Evolutionary conservation across 1,140 invertebrate species (phyloP).

Genomic region (Macrocentrus cingulum): DNA sequence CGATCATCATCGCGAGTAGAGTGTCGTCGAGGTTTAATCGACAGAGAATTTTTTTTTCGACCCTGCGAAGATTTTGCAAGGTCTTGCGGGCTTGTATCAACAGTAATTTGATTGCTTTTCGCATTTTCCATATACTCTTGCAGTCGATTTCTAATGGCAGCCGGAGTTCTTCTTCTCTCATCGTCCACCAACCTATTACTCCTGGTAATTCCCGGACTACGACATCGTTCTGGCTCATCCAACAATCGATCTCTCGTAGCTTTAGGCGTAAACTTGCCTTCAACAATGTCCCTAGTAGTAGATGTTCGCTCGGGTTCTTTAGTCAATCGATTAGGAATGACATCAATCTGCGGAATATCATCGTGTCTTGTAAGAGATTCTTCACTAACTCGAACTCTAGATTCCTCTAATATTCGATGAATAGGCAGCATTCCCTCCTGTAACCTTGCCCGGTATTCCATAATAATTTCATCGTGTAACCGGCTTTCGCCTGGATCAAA

Average conservation of each 20-base stretch:
- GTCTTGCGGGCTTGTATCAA: slow-evolving; percentile 12
- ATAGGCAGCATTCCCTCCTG: slow-evolving; percentile 51
- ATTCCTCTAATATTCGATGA: slow-evolving; percentile 50
- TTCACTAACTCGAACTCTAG: slow-evolving; percentile 46
- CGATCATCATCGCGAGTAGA: slow-evolving; percentile 24
- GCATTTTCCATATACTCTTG: slow-evolving; percentile 24
- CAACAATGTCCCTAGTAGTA: slow-evolving; percentile 1
- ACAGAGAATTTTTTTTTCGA: slow-evolving; percentile 20
- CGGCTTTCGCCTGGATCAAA: slow-evolving; percentile 34
- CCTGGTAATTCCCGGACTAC: slow-evolving; percentile 14
- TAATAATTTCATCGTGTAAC: slow-evolving; percentile 47
- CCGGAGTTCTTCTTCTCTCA: slow-evolving; percentile 24
- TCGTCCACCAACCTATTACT: slow-evolving; percentile 7
- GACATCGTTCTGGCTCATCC: slow-evolving; percentile 28
- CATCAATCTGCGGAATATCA: slow-evolving; percentile 33
- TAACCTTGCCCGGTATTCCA: slow-evolving; percentile 44
- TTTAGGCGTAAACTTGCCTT: slow-evolving; percentile 31
- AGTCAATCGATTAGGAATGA: slow-evolving; percentile 40
- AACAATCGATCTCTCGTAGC: slow-evolving; percentile 29
- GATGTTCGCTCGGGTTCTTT: slow-evolving; percentile 24
- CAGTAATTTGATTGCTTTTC: slow-evolving; percentile 10
- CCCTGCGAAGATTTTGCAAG: neutral
- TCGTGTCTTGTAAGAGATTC: slow-evolving; percentile 44
- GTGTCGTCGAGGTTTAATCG: slow-evolving; percentile 1
- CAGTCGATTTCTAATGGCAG: slow-evolving; percentile 23